Conservation (phyloP, 23 tunicate species). For the Trididemnum clinides region DNA sequence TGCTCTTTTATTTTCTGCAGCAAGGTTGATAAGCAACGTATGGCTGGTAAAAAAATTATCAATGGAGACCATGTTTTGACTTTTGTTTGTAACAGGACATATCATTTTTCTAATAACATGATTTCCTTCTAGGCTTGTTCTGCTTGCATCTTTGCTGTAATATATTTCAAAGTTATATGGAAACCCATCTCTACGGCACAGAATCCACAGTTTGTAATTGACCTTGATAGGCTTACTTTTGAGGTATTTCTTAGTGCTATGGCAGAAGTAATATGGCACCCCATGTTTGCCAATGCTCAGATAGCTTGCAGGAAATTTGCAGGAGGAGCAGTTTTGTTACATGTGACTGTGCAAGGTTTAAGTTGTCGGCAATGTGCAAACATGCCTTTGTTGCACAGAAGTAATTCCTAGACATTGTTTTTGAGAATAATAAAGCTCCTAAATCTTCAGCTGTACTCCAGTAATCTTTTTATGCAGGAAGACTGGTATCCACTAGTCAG, state of each 20-base stretch:
- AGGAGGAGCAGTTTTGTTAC: background rate
- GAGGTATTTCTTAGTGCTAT: background rate
- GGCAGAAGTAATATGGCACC: no score
- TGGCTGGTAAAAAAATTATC: slow-evolving; percentile 24
- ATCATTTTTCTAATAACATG: background rate
- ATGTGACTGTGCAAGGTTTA: background rate
- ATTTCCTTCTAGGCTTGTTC: background rate
- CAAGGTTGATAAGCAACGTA: background rate
- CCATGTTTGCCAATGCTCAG: no score
- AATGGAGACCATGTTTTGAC: background rate
- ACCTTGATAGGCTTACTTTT: background rate
- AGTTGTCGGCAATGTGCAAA: slow-evolving; percentile 8
- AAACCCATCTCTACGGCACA: background rate
- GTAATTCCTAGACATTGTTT: slow-evolving; percentile 4
- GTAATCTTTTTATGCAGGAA: background rate
- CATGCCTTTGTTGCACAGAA: background rate
- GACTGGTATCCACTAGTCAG: background rate
- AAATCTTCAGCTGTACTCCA: background rate
- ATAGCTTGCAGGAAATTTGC: no score
- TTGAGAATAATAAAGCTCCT: background rate
- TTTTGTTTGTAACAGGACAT: background rate
- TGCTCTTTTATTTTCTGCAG: slow-evolving; percentile 15
- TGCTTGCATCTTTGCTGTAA: background rate
- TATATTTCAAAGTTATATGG: slow-evolving; percentile 2
- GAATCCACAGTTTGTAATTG: background rate